These are phyloP conservation scores for Nomada flava DNA, from an alignment of 2,888 invertebrate genomes.

Conservation along the genomic window DNA sequence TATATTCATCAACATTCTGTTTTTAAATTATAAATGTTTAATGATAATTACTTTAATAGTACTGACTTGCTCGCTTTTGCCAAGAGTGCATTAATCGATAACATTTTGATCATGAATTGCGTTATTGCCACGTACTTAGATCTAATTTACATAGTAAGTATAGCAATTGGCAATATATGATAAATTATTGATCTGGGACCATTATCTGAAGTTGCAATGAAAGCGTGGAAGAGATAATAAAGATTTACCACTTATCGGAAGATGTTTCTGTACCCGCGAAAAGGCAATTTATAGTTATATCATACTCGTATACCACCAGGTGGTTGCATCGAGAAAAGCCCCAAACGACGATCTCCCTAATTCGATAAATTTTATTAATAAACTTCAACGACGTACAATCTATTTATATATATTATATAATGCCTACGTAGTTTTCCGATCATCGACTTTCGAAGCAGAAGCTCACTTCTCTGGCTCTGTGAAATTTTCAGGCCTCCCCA, in stretches of 20 bases:
- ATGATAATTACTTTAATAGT: background rate
- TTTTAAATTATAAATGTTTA: background rate
- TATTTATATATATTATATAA: background rate
- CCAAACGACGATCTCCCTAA: background rate
- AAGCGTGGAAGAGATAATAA: too few relatives aligned
- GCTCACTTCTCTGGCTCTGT: conserved; percentile 2
- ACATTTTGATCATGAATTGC: conserved; percentile 24
- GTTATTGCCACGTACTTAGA: background rate
- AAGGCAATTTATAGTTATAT: background rate
- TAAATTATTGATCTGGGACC: too few relatives aligned
- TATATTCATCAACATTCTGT: background rate
- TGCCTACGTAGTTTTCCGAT: background rate
- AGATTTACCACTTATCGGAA: too few relatives aligned
- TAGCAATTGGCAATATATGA: too few relatives aligned
- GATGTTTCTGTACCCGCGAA: too few relatives aligned
- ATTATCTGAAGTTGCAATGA: too few relatives aligned
- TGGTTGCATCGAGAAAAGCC: background rate
- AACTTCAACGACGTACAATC: conserved; percentile 11
- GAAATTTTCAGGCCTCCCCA: conserved; percentile 37
- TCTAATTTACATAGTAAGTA: too few relatives aligned
- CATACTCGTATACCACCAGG: background rate
- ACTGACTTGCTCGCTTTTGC: conserved; percentile 1
- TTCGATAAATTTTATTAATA: conserved; percentile 13
- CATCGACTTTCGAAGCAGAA: background rate
- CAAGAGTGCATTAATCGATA: conserved; percentile 15